phyloP scores from a whole-genome alignment of 2,797 vertebrate genomes.

The Corythornis leucogaster region DNA sequence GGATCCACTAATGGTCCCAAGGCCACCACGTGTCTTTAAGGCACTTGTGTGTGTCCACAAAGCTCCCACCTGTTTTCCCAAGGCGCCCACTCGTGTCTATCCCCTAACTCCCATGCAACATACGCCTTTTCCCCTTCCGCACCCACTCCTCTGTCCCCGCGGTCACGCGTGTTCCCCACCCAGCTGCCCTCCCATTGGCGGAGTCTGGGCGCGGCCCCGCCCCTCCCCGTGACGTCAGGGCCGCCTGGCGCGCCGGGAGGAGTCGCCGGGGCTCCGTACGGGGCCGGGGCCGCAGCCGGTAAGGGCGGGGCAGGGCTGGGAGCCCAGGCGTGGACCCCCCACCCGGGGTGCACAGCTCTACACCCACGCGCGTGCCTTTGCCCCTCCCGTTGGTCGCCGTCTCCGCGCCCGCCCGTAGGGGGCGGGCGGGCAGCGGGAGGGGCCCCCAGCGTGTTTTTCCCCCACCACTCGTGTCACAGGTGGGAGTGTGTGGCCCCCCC shows the following conservation, averaged over 20 bases:
- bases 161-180: background rate
- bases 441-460: background rate
- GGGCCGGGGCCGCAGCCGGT: too few relatives aligned
- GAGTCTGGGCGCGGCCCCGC: background rate
- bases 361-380: too few relatives aligned
- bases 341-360: too few relatives aligned
- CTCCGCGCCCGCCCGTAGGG: too few relatives aligned
- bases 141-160: background rate
- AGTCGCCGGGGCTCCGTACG: conserved; percentile 14
- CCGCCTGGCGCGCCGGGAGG: conserved; percentile 38
- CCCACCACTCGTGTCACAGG: background rate
- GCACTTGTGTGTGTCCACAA: too few relatives aligned
- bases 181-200: background rate
- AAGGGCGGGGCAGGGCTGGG: background rate
- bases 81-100: background rate
- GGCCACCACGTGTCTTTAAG: too few relatives aligned
- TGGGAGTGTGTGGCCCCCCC: background rate
- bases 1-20: too few relatives aligned
- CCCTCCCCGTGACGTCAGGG: background rate
- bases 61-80: background rate
- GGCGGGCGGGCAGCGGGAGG: background rate
- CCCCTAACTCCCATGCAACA: too few relatives aligned
- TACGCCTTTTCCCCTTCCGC: background rate
- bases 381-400: too few relatives aligned
- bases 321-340: too few relatives aligned